Conservation (phyloP, 2,888 invertebrate genomes). For the Conus canariensis region DNA sequence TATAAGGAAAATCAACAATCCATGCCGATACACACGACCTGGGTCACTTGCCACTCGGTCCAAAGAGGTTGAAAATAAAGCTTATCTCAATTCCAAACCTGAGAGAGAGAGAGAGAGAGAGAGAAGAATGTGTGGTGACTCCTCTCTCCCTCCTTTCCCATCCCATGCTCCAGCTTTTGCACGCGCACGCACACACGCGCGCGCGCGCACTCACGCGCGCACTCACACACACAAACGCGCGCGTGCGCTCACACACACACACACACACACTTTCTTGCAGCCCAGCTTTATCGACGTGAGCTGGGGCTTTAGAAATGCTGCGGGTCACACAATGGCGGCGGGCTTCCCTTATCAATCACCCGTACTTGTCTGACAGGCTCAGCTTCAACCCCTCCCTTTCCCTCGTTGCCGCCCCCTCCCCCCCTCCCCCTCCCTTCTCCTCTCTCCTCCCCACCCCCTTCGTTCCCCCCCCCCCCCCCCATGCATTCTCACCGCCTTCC, state of each 20-base stretch:
- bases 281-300: neutral
- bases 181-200: too few species aligned
- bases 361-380: slow-evolving; percentile 42
- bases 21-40: neutral
- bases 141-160: too few species aligned
- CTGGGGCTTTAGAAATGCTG: neutral
- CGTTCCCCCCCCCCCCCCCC: too few species aligned
- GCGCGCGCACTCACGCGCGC: too few species aligned
- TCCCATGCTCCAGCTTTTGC: neutral
- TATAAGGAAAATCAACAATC: neutral
- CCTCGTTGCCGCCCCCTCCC: neutral
- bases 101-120: neutral
- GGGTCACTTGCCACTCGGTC: neutral
- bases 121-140: neutral
- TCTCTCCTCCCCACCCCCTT: neutral
- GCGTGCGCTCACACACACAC: too few species aligned
- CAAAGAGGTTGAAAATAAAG: slow-evolving; percentile 2
- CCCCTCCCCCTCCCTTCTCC: neutral
- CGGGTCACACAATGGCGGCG: slow-evolving; percentile 33
- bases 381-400: neutral
- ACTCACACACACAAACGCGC: too few species aligned
- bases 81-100: neutral
- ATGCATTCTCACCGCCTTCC: too few species aligned
- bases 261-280: too few species aligned
- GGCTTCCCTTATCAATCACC: slow-evolving; percentile 41